Evolutionary conservation across 2,797 vertebrate species (phyloP), one percentile per base, ranked within the genome.

Genomic region (Gastrophryne carolinensis): DNA sequence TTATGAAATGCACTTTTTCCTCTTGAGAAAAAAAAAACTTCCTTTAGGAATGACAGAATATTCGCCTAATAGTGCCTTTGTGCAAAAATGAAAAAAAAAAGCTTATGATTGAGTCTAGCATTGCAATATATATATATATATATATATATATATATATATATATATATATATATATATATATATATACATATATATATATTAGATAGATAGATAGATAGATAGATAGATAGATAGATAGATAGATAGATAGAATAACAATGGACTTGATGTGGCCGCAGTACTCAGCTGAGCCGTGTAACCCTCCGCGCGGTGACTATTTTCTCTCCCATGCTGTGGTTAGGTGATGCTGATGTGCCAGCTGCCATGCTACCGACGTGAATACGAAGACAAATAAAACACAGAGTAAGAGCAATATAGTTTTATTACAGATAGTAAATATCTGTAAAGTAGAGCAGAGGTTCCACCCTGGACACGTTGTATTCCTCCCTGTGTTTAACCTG

Each of bases 241-340:
- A 64, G 21, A 35, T 2, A 64, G 35, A 71, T 84, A 75, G 82
- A 84, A 72, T 86, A 88, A 82, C 86, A 89, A 87, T 90, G 90
- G 88, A 83, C 90, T 91, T 90, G 89, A 87, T 89, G 87, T 80
- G 83, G 56, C 49, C 69, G 50, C 52, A 54, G 50, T 21, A 26
- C 54, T 84, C 67, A 17, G 32, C 30, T 79, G 10, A 73, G 41
- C 32, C 65, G 57, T 77, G 79, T 80, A 84, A 84, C 76, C 81
- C 78, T 85, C 83, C 74, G 66, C 79, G 57, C 27, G 29, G 15
- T 52, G 8, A 17, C 19, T 66, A 8, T 34, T 32, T 21, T 32
- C 26, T 56, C 29, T 56, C 21, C 0, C 35, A 29, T 49, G 19
- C 9, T 8, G 1, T 50, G 19, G 19, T 23, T 23, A 32, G 19